Percentiles rank a stretch among this genome's conserved stretches.
phyloP scores from a whole-genome alignment of 2,888 invertebrate genomes.

The Oxystoma pomonae region DNA sequence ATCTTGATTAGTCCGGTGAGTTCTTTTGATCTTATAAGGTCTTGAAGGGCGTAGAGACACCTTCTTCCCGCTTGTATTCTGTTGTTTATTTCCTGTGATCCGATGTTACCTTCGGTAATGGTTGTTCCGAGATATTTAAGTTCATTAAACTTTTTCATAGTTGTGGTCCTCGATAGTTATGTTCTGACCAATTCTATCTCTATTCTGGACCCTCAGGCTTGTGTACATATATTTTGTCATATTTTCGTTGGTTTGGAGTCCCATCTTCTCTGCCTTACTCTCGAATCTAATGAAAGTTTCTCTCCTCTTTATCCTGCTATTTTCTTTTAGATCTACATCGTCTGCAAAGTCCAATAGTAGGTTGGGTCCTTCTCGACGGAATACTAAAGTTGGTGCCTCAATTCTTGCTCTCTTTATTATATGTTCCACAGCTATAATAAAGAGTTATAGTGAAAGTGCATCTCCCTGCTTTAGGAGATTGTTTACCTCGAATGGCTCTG shows the following conservation, averaged over 20 bases:
- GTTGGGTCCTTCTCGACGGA: neutral
- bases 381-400: conserved; percentile 1
- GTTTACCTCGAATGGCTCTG: neutral
- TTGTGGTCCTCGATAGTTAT: conserved; percentile 1
- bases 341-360: neutral
- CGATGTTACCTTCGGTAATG: conserved; percentile 1
- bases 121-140: conserved; percentile 1
- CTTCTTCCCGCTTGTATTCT: neutral
- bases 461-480: neutral
- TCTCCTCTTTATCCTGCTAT: neutral
- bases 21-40: neutral
- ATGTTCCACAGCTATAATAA: neutral
- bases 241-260: conserved; percentile 1
- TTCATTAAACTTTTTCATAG: neutral
- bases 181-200: conserved; percentile 1
- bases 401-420: conserved; percentile 1
- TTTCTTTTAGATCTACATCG: neutral
- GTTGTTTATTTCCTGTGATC: neutral
- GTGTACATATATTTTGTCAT: too few relatives aligned
- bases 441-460: neutral
- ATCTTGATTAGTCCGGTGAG: conserved; percentile 1
- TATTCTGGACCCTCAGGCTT: neutral
- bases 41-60: conserved; percentile 1
- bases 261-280: neutral
- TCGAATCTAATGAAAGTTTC: neutral